Evolutionary conservation across 2,888 invertebrate genomes (phyloP).

Genomic region (Oscheius sp.): DNA sequence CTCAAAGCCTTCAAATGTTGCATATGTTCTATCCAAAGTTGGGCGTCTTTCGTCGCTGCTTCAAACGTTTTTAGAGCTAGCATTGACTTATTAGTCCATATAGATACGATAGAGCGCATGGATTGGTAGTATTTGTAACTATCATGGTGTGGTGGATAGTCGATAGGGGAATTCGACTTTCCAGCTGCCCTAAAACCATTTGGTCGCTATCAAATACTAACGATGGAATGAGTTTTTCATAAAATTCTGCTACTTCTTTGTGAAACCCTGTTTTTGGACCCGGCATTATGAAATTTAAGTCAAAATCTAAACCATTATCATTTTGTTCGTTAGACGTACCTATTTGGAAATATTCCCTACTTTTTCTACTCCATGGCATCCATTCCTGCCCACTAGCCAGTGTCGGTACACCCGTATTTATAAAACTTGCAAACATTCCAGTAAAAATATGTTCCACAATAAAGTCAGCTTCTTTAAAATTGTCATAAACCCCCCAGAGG

Average conservation of each 20-base stretch:
- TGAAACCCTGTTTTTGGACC: neutral
- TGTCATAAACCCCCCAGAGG: slow-evolving; percentile 8
- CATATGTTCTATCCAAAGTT: too few relatives aligned
- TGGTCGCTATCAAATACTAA: too few relatives aligned
- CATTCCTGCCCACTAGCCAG: slow-evolving; percentile 30
- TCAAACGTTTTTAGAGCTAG: too few relatives aligned
- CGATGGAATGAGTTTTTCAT: neutral
- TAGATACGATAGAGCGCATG: neutral
- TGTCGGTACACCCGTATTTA: slow-evolving; percentile 35
- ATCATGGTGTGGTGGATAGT: neutral
- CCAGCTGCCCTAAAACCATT: neutral
- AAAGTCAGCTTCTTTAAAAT: neutral
- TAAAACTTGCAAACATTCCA: slow-evolving; percentile 40
- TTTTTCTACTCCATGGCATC: slow-evolving; percentile 23
- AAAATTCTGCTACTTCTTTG: neutral
- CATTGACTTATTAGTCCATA: neutral
- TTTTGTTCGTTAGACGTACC: too few relatives aligned
- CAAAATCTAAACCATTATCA: slow-evolving; percentile 11
- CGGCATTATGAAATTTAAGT: neutral
- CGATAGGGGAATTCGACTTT: neutral
- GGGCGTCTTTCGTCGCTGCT: too few relatives aligned
- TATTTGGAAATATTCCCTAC: slow-evolving; percentile 36
- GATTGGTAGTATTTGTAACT: neutral
- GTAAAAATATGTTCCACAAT: slow-evolving; percentile 35
- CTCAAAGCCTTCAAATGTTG: too few relatives aligned